These are phyloP conservation scores for Carcina quercana DNA, from an alignment of 2,888 invertebrate genomes.

Conservation along the genomic window DNA sequence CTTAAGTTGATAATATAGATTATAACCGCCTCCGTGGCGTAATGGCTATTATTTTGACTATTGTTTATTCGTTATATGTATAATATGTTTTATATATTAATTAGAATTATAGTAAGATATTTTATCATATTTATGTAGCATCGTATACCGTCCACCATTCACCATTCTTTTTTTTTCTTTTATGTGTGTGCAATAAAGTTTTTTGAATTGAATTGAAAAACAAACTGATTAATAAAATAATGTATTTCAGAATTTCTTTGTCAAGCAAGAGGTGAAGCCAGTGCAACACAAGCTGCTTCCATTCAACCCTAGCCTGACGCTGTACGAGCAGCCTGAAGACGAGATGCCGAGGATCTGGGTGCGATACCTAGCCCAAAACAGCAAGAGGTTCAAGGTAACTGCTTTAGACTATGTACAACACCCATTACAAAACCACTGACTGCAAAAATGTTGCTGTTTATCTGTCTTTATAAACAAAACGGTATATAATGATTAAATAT, in stretches of 20 bases:
- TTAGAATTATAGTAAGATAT: no score
- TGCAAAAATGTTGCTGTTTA: background rate
- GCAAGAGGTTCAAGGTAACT: constrained; percentile 45
- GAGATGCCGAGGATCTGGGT: constrained; percentile 53
- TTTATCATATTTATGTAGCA: background rate
- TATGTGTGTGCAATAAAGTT: background rate
- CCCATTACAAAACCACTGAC: background rate
- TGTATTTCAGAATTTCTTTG: constrained; percentile 41
- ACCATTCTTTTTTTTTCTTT: background rate
- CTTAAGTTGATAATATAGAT: no score
- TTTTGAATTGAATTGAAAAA: background rate
- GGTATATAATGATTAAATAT: constrained; percentile 3
- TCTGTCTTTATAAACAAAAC: background rate
- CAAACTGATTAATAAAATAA: no score
- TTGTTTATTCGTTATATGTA: no score
- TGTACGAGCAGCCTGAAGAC: constrained; percentile 55
- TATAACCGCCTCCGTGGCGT: no score
- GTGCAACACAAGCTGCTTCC: constrained; percentile 46
- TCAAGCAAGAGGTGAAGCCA: constrained; percentile 26
- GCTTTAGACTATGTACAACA: background rate
- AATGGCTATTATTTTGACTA: no score
- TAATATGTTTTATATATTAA: no score
- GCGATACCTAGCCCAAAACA: constrained; percentile 43
- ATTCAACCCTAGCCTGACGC: constrained; percentile 41
- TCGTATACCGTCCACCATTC: background rate